phyloP scores from a whole-genome alignment of 2,888 invertebrate species.

The Yponomeuta plumbellus region DNA sequence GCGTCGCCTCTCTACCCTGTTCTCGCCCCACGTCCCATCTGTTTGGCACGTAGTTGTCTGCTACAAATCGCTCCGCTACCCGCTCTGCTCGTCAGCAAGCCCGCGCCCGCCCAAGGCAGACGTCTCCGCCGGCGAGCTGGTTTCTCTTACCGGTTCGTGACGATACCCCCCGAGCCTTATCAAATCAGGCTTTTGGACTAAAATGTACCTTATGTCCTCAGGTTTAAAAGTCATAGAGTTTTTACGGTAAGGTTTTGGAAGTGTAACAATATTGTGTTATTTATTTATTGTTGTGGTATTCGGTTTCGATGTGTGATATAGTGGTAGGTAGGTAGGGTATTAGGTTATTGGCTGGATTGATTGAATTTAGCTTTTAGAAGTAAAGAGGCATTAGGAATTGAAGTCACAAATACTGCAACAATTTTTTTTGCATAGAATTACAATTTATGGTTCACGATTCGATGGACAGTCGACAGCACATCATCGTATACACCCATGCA shows the following conservation, averaged over 20 bases:
- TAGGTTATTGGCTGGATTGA: background rate
- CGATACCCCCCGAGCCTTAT: background rate
- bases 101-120: background rate
- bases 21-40: too few species aligned
- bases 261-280: background rate
- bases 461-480: too few species aligned
- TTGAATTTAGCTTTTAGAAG: too few species aligned
- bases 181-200: background rate
- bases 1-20: too few species aligned
- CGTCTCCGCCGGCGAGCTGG: background rate
- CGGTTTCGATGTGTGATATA: background rate
- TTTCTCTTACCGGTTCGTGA: background rate
- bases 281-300: background rate
- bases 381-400: too few species aligned
- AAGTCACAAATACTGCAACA: too few species aligned
- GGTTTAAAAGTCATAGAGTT: background rate
- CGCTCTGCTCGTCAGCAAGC: background rate
- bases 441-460: too few species aligned
- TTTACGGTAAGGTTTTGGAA: background rate
- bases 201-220: background rate
- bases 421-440: too few species aligned
- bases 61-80: background rate
- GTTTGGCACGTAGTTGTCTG: too few species aligned
- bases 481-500: too few species aligned
- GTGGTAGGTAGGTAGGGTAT: too few species aligned